These are phyloP conservation scores for Atta colombica DNA, from an alignment of 1,140 invertebrate species.

Conservation along the genomic window DNA sequence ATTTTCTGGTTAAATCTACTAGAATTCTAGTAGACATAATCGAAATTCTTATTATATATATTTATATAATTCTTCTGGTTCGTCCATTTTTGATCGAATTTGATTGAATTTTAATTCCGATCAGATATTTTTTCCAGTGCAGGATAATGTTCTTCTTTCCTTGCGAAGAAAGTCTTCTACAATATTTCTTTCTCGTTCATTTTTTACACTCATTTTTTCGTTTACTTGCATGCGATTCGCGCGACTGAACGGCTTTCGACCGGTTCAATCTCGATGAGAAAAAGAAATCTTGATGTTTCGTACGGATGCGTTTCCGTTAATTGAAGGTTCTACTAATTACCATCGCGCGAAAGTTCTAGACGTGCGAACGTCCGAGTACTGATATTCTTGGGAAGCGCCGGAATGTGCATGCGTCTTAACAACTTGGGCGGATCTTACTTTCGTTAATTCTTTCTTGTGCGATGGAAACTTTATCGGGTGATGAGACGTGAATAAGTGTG, in stretches of 20 bases:
- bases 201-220: neutral
- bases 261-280: neutral
- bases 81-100: no score
- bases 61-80: no score
- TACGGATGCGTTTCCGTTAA: slow-evolving; percentile 19
- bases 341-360: neutral
- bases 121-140: no score
- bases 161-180: neutral
- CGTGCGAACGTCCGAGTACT: slow-evolving; percentile 3
- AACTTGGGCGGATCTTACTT: neutral
- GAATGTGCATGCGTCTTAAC: neutral
- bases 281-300: neutral
- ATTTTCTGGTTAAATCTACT: no score
- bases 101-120: no score
- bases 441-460: neutral
- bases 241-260: neutral
- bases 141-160: slow-evolving; percentile 24
- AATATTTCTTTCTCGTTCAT: neutral
- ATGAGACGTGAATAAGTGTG: neutral
- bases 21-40: no score
- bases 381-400: neutral
- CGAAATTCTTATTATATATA: no score
- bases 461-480: neutral
- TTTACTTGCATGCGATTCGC: neutral
- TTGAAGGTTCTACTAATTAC: slow-evolving; percentile 30